Percentiles rank a stretch among this genome's conserved stretches.
Evolutionary conservation across 2,888 invertebrate genomes (phyloP).

Genomic region (Muscina levida): DNA sequence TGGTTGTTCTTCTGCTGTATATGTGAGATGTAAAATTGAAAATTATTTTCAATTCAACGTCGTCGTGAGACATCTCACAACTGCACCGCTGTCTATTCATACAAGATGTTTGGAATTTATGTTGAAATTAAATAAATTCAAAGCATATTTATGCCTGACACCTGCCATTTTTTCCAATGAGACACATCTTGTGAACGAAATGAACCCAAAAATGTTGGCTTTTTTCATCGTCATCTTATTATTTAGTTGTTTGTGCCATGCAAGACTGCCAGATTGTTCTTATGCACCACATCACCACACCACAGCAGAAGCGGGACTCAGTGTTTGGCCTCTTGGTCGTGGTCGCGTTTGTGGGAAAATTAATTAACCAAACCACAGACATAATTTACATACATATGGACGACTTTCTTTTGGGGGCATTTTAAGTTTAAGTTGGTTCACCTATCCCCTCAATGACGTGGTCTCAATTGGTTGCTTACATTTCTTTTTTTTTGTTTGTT

Average conservation of each 20-base stretch:
- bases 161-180: slow-evolving; percentile 66
- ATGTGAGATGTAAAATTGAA: slow-evolving; percentile 36
- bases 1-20: slow-evolving; percentile 10
- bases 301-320: slow-evolving; percentile 35
- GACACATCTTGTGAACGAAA: not conserved
- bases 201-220: slow-evolving; percentile 41
- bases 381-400: slow-evolving; percentile 60
- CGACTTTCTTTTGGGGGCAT: slow-evolving; percentile 54
- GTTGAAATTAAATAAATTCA: slow-evolving; percentile 67
- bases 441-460: slow-evolving; percentile 29
- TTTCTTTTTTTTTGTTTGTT: slow-evolving; percentile 23
- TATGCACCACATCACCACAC: no score
- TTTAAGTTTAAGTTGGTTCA: slow-evolving; percentile 41
- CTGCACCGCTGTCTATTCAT: not conserved
- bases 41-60: slow-evolving; percentile 34
- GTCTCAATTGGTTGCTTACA: slow-evolving; percentile 8
- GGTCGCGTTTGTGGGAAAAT: slow-evolving; percentile 62
- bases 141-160: slow-evolving; percentile 68
- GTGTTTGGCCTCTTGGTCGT: slow-evolving; percentile 10
- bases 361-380: slow-evolving; percentile 63
- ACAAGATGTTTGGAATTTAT: slow-evolving; percentile 18
- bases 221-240: slow-evolving; percentile 38
- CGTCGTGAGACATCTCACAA: not conserved
- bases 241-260: slow-evolving; percentile 60
- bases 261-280: slow-evolving; percentile 47